phyloP scores from a whole-genome alignment of 2,888 invertebrate species.

The Xanthia togata region DNA sequence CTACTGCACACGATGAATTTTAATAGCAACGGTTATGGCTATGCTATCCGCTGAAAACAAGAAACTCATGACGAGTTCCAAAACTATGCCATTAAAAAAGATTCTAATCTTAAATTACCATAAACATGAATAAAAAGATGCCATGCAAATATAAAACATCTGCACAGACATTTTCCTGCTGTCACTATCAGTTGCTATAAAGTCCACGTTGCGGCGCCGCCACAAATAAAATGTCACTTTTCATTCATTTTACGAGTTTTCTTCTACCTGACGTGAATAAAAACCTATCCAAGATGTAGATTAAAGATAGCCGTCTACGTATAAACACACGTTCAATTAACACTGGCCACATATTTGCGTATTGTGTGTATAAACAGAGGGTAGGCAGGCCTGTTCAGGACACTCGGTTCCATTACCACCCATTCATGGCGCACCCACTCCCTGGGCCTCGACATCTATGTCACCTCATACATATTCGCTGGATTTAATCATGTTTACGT shows the following conservation, averaged over 20 bases:
- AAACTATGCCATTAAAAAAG: background rate
- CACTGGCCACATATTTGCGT: slow-evolving; percentile 58
- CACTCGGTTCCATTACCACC: slow-evolving; percentile 56
- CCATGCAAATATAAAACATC: slow-evolving; percentile 35
- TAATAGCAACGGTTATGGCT: background rate
- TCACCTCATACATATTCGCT: slow-evolving; percentile 77
- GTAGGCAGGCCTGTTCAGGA: slow-evolving; percentile 47
- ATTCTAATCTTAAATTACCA: background rate
- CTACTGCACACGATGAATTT: background rate
- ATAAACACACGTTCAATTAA: slow-evolving; percentile 50
- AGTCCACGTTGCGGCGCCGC: slow-evolving; percentile 2
- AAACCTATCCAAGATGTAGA: slow-evolving; percentile 34
- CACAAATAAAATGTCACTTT: slow-evolving; percentile 42
- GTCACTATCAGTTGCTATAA: slow-evolving; percentile 50
- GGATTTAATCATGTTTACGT: slow-evolving; percentile 76
- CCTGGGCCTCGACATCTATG: slow-evolving; percentile 60
- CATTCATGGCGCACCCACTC: slow-evolving; percentile 59
- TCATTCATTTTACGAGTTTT: slow-evolving; percentile 32
- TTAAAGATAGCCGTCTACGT: slow-evolving; percentile 13
- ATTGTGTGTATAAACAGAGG: slow-evolving; percentile 49
- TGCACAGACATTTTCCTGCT: slow-evolving; percentile 37
- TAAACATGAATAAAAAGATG: slow-evolving; percentile 1
- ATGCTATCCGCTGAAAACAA: background rate
- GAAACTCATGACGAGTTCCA: background rate
- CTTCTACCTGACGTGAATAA: slow-evolving; percentile 17